Evolutionary conservation across 2,797 vertebrate genomes (phyloP).

Genomic region (Xenops minutus): DNA sequence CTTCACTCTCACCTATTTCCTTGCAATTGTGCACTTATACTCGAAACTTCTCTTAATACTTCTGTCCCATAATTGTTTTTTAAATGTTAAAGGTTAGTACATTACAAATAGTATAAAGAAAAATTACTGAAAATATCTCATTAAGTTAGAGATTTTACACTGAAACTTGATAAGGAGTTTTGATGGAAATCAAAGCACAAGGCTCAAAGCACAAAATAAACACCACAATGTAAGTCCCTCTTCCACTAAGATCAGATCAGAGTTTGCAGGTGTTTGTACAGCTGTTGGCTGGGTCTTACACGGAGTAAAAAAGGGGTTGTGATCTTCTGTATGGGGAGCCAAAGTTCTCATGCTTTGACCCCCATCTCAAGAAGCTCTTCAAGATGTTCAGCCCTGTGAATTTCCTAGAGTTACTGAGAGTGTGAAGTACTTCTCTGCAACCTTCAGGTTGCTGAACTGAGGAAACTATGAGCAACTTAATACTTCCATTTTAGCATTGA

Average conservation of each 20-base stretch:
- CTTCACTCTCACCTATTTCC: neutral
- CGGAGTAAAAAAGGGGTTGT: neutral
- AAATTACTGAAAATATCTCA: slow-evolving; percentile 4
- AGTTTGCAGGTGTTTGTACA: slow-evolving; percentile 57
- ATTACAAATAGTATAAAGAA: neutral
- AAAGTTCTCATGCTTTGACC: slow-evolving; percentile 18
- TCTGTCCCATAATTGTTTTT: neutral
- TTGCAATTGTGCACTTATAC: neutral
- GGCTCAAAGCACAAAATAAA: slow-evolving; percentile 60
- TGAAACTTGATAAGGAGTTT: slow-evolving; percentile 43
- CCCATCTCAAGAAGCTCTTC: slow-evolving; percentile 25
- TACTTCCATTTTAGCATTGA: neutral
- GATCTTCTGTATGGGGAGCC: slow-evolving; percentile 35
- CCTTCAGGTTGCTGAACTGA: neutral
- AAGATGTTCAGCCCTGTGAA: neutral
- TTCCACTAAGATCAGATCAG: slow-evolving; percentile 44
- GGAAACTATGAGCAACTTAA: neutral
- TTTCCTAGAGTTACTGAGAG: neutral
- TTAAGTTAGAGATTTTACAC: slow-evolving; percentile 10
- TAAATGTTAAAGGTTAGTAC: neutral
- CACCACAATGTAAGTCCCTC: neutral
- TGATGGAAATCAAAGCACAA: slow-evolving; percentile 13
- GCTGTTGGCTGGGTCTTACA: slow-evolving; percentile 26
- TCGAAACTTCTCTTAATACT: neutral
- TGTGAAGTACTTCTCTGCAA: neutral